Base-by-base conservation (phyloP, 2,888 invertebrate species). In the Mythimna pallens region DNA sequence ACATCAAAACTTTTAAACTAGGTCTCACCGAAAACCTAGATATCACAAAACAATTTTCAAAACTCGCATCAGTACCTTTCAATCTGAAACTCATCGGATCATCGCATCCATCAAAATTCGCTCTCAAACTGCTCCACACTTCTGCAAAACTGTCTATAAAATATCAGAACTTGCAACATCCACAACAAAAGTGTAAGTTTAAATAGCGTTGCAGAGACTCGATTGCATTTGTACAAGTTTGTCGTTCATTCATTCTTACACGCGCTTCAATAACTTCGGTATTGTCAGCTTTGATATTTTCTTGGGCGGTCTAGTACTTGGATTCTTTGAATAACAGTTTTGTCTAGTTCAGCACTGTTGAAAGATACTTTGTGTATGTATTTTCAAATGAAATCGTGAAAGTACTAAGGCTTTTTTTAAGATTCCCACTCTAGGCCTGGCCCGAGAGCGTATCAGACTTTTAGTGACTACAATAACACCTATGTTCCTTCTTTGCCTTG, bases 201-300 rank as follows among this genome's bases (percentile, higher is more conserved):
- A 82, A 82, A 81, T 84, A 80, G 82, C 85, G 71, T 79, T 83
- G 84, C 84, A 76, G 65, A 69, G 76, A 73, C 36, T 52, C 80
- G 85, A 83, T 83, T 84, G 85, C 85, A 83, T 82, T 74, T 66
- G 30, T 55, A 74, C 62, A 82, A 82, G 73, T 85, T 85, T 72
- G 69, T 43, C 71, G 63, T 76, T 84, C 82, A 82, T 82, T 84
- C 83, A 85, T 82, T 75, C 70, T 74, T 73, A 70, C 69, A 70
- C 69, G 66, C 80, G 73, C 75, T 80, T 76, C 77, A 82, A 82
- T 80, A 77, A 76, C 75, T 80, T 75, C 10, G 62, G 65, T 72
- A 80, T 83, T 80, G 80, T 80, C 67, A 57, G 66, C 67, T 75
- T 72, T 71, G 70, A 82, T 80, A 82, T 59, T 84, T 81, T 74